Percentiles rank a stretch among this genome's conserved stretches.
phyloP scores from a whole-genome alignment of 1,140 invertebrate genomes.

The Drosophila saltans region DNA sequence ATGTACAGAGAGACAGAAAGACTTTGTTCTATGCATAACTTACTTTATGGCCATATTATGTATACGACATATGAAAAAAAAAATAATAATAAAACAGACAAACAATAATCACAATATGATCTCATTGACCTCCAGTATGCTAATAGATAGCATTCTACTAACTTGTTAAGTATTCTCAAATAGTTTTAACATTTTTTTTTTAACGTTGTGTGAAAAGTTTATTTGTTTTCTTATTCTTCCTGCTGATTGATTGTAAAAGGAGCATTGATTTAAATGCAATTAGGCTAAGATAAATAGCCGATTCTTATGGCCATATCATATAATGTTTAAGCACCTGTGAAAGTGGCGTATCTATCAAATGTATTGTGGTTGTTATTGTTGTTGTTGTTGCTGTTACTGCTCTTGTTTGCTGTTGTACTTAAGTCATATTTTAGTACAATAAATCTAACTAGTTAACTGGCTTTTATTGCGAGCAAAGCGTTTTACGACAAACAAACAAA shows the following conservation, averaged over 20 bases:
- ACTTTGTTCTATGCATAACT: not conserved
- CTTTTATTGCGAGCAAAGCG: conserved; percentile 80
- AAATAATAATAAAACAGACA: not conserved
- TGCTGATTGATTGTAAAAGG: not conserved
- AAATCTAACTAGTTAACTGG: conserved; percentile 82
- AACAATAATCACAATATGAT: conserved; percentile 14
- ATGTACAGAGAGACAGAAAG: not conserved
- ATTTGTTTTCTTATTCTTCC: not conserved
- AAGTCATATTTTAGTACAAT: conserved; percentile 81
- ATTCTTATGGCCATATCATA: conserved; percentile 32
- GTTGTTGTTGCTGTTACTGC: conserved; percentile 36
- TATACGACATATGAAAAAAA: not conserved
- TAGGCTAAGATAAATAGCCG: not conserved
- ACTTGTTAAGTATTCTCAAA: not conserved
- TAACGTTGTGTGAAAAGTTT: not conserved
- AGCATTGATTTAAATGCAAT: conserved; percentile 1
- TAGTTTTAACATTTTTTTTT: too few species aligned
- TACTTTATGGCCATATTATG: not conserved
- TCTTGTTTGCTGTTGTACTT: conserved; percentile 66
- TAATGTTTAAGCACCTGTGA: conserved; percentile 64
- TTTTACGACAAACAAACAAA: conserved; percentile 75
- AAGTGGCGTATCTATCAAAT: conserved; percentile 53
- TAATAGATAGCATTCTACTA: not conserved
- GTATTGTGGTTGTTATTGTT: conserved; percentile 20
- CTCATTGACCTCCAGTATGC: not conserved